Evolutionary conservation across 1,140 invertebrate species (phyloP).

Genomic region (Drosophila quadrilineata): DNA sequence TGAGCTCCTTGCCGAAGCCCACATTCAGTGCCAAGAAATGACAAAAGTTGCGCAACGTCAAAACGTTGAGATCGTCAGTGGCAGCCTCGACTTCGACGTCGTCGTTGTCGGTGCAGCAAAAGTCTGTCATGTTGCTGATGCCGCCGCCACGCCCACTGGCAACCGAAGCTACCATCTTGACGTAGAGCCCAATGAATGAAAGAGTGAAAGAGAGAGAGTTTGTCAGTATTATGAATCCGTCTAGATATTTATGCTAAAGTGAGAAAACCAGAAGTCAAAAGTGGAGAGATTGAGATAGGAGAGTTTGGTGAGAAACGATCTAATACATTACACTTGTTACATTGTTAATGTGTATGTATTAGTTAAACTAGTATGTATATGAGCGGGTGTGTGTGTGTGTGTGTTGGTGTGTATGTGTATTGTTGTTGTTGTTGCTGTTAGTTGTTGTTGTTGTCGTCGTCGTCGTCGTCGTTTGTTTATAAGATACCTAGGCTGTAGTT

Average conservation of each 20-base stretch:
- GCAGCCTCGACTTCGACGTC: not conserved
- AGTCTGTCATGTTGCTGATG: conserved; percentile 11
- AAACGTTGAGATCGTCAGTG: conserved; percentile 1
- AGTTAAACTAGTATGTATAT: too few relatives aligned
- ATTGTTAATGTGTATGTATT: conserved; percentile 33
- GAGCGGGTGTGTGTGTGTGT: conserved; percentile 4
- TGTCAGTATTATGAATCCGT: conserved; percentile 78
- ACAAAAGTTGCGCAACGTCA: conserved; percentile 54
- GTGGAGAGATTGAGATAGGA: conserved; percentile 21
- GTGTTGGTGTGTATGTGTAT: not conserved
- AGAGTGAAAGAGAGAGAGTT: too few relatives aligned
- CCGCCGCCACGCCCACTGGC: conserved; percentile 23
- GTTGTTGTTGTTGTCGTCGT: conserved; percentile 43
- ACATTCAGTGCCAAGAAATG: conserved; percentile 75
- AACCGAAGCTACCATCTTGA: conserved; percentile 54
- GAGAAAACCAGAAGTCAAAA: too few relatives aligned
- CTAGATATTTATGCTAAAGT: conserved; percentile 63
- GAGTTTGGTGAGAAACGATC: conserved; percentile 10
- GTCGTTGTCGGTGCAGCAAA: too few relatives aligned
- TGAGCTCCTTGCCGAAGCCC: conserved; percentile 66
- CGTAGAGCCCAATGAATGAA: too few relatives aligned
- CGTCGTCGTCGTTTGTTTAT: conserved; percentile 41
- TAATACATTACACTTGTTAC: conserved; percentile 28
- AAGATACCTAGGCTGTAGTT: conserved; percentile 33
- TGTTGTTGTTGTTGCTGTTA: conserved; percentile 40